These are phyloP conservation scores for Saturnia japonica DNA, from an alignment of 2,888 invertebrate genomes.

Conservation along the genomic window DNA sequence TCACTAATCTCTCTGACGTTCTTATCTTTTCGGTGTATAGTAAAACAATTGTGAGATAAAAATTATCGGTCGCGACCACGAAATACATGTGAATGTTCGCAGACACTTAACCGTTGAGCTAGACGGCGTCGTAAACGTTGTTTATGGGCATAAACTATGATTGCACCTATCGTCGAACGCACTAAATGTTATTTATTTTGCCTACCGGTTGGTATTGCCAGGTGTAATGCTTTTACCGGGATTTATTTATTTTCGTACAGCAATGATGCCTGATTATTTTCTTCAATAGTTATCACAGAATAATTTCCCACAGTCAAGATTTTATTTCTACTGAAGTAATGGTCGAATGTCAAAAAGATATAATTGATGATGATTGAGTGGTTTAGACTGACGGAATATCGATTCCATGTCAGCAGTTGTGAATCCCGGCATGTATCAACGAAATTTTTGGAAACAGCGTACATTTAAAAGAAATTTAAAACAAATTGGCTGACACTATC, in stretches of 20 bases:
- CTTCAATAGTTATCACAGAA: neutral
- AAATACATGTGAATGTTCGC: conserved; percentile 8
- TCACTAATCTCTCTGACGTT: no score
- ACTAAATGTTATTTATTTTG: conserved; percentile 28
- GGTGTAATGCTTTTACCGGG: neutral
- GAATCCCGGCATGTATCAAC: no score
- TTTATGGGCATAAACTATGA: conserved; percentile 61
- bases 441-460: no score
- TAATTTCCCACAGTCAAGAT: neutral
- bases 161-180: conserved; percentile 35
- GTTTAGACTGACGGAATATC: no score
- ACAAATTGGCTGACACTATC: no score
- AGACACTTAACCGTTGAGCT: conserved; percentile 55
- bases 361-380: no score
- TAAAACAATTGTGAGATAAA: neutral
- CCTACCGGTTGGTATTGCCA: conserved; percentile 5
- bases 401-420: no score
- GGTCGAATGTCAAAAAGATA: no score
- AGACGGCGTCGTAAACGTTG: conserved; percentile 62
- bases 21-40: neutral
- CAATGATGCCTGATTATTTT: neutral
- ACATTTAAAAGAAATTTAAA: no score
- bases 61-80: neutral
- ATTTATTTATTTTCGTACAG: neutral
- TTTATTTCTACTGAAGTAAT: neutral